Percentiles rank a stretch among this genome's conserved stretches.
Conservation (phyloP, 2,888 invertebrate species). For the Stomorhina lunata region DNA sequence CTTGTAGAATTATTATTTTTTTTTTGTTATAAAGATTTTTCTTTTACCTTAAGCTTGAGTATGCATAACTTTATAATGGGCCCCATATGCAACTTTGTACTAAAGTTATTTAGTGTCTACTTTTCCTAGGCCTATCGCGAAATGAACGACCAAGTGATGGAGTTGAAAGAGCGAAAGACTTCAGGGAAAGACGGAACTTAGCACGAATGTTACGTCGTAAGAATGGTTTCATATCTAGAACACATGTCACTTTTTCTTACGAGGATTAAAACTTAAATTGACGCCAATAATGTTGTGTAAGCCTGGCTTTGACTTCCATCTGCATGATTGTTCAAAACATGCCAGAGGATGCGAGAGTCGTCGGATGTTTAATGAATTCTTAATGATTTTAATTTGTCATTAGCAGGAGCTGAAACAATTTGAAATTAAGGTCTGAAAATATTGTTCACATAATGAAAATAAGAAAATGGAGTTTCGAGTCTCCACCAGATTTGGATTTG, state of each 20-base stretch:
- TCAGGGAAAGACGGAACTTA: conserved; percentile 3
- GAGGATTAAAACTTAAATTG: conserved; percentile 65
- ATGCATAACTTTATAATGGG: conserved; percentile 56
- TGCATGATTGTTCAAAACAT: conserved; percentile 39
- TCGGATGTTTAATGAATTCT: neutral
- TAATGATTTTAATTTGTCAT: too few relatives aligned
- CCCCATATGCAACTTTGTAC: conserved; percentile 52
- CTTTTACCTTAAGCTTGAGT: neutral
- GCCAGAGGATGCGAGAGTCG: conserved; percentile 19
- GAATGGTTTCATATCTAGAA: conserved; percentile 62
- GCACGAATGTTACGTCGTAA: conserved; percentile 32
- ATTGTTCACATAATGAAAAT: too few relatives aligned
- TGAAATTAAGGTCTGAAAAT: too few relatives aligned
- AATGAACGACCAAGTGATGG: neutral
- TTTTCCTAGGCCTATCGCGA: conserved; percentile 18
- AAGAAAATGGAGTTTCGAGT: too few relatives aligned
- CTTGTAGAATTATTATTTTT: conserved; percentile 32
- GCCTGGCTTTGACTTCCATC: conserved; percentile 59
- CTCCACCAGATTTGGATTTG: too few relatives aligned
- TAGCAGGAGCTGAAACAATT: too few relatives aligned
- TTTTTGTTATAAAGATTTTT: conserved; percentile 4
- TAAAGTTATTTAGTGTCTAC: conserved; percentile 56
- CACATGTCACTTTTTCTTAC: conserved; percentile 66
- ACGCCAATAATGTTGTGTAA: conserved; percentile 64
- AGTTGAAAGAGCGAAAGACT: conserved; percentile 2